Conservation (phyloP, 2,797 vertebrate species). For the Babyrousa celebensis region DNA sequence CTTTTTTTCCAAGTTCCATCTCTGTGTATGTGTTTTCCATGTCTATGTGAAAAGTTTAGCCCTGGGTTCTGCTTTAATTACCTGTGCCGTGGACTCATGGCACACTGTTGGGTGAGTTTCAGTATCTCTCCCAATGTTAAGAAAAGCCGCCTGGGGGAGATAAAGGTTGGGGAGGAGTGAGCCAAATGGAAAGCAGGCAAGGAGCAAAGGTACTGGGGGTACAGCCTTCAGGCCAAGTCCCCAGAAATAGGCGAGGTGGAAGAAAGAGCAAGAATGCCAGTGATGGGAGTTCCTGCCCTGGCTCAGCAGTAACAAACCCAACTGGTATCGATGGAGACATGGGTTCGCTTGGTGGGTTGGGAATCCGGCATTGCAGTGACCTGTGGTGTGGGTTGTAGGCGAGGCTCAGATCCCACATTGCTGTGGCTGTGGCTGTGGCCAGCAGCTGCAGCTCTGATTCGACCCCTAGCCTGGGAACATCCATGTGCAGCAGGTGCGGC, state of each 20-base stretch:
- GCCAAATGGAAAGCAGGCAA: not conserved
- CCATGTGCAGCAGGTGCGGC: too few species aligned
- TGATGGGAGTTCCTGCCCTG: too few species aligned
- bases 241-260: not conserved
- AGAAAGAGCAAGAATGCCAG: not conserved
- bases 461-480: too few species aligned
- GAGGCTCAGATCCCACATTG: too few species aligned
- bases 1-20: not conserved
- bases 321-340: too few species aligned
- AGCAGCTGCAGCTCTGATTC: too few species aligned
- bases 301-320: too few species aligned
- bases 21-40: not conserved
- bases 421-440: too few species aligned
- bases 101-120: not conserved
- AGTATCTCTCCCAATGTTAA: not conserved
- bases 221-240: not conserved
- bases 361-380: too few species aligned
- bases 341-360: too few species aligned
- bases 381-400: too few species aligned
- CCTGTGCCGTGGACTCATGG: not conserved
- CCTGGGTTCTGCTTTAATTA: not conserved
- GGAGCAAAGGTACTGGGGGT: not conserved
- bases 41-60: not conserved
- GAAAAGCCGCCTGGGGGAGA: not conserved
- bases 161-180: not conserved